Conservation (phyloP, 2,888 invertebrate genomes). For the Danaus chrysippus region DNA sequence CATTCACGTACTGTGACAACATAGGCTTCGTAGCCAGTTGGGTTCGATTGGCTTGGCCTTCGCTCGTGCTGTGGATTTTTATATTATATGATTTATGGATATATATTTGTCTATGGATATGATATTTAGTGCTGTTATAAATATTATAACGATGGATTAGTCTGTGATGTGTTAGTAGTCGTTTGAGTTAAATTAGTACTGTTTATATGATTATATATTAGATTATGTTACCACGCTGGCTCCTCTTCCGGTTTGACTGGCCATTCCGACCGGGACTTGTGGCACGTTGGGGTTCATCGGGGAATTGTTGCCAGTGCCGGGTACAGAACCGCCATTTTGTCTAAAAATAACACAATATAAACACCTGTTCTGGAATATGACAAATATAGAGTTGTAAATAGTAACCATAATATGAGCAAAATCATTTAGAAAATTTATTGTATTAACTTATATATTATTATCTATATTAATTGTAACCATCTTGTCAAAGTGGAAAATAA, state of each 20-base stretch:
- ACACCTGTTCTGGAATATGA: not conserved
- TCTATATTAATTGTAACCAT: too few species aligned
- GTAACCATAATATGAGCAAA: too few species aligned
- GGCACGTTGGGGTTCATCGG: slow-evolving; percentile 82
- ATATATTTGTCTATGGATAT: not conserved
- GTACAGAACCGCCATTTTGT: slow-evolving; percentile 60
- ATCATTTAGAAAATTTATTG: too few species aligned
- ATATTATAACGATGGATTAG: not conserved
- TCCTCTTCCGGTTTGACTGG: slow-evolving; percentile 90
- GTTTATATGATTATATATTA: not conserved
- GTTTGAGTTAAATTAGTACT: not conserved
- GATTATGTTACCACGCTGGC: slow-evolving; percentile 87
- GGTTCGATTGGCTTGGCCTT: slow-evolving; percentile 53
- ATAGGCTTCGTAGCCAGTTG: slow-evolving; percentile 66
- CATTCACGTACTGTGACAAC: slow-evolving; percentile 70
- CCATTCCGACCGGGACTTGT: slow-evolving; percentile 82
- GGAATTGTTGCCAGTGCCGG: slow-evolving; percentile 71
- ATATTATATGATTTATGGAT: slow-evolving; percentile 21
- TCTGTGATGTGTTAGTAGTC: not conserved
- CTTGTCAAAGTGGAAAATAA: too few species aligned
- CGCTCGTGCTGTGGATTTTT: slow-evolving; percentile 65
- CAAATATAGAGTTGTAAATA: too few species aligned
- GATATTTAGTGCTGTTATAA: not conserved
- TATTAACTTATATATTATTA: too few species aligned
- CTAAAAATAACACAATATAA: slow-evolving; percentile 37